phyloP scores from a whole-genome alignment of 1,140 invertebrate species.

The Caerostris extrusa region DNA sequence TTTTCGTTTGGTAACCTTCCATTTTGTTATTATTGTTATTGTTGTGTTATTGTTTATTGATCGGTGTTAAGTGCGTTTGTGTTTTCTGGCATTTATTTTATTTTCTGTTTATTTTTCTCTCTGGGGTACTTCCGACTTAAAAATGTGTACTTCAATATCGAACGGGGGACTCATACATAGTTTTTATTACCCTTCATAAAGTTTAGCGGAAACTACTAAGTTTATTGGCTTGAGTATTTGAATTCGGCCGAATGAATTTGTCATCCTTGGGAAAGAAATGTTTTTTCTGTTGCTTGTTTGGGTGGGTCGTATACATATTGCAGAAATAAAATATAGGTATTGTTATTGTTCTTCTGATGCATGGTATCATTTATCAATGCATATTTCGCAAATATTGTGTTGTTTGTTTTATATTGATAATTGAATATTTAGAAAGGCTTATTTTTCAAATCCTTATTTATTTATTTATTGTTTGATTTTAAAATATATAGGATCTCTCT shows the following conservation, averaged over 20 bases:
- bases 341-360: neutral
- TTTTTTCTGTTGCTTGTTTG: neutral
- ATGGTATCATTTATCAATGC: too few species aligned
- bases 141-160: constrained; percentile 50
- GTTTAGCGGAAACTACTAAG: constrained; percentile 19
- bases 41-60: constrained; percentile 62
- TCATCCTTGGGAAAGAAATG: neutral
- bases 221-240: constrained; percentile 12
- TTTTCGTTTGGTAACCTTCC: too few species aligned
- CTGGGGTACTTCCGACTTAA: constrained; percentile 54
- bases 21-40: constrained; percentile 24
- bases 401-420: too few species aligned
- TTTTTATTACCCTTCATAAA: constrained; percentile 61
- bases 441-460: too few species aligned
- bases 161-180: neutral
- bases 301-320: neutral
- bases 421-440: too few species aligned
- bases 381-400: too few species aligned
- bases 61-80: constrained; percentile 52
- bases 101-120: neutral
- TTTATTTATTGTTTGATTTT: too few species aligned
- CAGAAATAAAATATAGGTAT: neutral
- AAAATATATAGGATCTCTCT: too few species aligned
- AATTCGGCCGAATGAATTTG: constrained; percentile 51
- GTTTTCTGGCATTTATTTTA: neutral